phyloP scores from a whole-genome alignment of 2,113 vertebrate genomes.

The Patagioenas fasciata region DNA sequence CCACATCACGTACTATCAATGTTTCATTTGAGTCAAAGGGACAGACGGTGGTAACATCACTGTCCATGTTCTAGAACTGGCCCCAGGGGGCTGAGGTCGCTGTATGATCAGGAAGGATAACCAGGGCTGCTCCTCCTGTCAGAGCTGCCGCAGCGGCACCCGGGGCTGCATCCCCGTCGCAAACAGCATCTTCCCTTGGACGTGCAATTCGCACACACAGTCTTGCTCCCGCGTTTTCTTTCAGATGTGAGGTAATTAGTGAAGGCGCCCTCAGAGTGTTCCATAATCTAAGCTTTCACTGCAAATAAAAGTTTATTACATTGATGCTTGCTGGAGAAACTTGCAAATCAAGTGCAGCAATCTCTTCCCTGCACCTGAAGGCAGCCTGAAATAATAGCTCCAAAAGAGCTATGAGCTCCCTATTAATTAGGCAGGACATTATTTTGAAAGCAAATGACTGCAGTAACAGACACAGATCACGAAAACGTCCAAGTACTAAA shows the following conservation, averaged over 20 bases:
- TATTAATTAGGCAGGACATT: neutral
- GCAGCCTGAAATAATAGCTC: neutral
- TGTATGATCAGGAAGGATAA: neutral
- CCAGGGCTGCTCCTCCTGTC: neutral
- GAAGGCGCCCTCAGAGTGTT: neutral
- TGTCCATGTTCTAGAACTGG: neutral
- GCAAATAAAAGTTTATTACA: neutral
- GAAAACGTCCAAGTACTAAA: neutral
- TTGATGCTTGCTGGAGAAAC: neutral
- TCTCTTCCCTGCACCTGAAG: neutral
- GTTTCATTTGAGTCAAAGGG: neutral
- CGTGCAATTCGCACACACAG: neutral
- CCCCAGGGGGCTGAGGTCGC: fast-evolving
- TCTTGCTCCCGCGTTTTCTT: neutral
- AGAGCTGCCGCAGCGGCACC: neutral
- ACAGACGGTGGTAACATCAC: neutral
- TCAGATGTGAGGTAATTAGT: neutral
- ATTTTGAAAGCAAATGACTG: neutral
- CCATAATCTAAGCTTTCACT: neutral
- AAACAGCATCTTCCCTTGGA: neutral
- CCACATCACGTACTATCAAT: fast-evolving
- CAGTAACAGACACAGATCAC: neutral
- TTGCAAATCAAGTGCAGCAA: neutral
- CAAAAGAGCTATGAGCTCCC: neutral
- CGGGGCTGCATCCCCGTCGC: fast-evolving